A percentile compares a stretch with the other conserved stretches of the same genome.
These are phyloP conservation scores for Apogon talboti DNA, from an alignment of 2,797 vertebrate species.

Conservation along the genomic window DNA sequence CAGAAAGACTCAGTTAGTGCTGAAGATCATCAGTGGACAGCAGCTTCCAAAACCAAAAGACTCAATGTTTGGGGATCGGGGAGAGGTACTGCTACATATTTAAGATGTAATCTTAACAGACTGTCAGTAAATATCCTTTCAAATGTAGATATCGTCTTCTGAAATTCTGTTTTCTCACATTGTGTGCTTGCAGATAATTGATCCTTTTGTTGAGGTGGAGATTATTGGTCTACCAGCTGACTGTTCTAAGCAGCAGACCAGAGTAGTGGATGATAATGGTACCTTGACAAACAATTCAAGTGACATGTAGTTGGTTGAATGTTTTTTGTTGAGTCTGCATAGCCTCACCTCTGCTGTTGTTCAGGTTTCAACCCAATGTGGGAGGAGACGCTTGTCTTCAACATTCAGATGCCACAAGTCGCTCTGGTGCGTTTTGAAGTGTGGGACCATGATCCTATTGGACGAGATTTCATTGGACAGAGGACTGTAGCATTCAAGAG, in stretches of 20 bases:
- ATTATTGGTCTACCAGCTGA: slow-evolving; percentile 93
- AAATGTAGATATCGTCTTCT: neutral
- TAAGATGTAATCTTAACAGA: neutral
- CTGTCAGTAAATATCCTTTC: neutral
- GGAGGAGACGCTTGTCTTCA: slow-evolving; percentile 96
- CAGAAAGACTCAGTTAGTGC: slow-evolving; percentile 91
- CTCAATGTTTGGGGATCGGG: slow-evolving; percentile 96
- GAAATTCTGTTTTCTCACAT: neutral
- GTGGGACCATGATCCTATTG: slow-evolving; percentile 96
- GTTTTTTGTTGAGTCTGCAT: neutral
- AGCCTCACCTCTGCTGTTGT: slow-evolving; percentile 3
- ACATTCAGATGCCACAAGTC: slow-evolving; percentile 91
- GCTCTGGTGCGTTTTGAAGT: slow-evolving; percentile 94
- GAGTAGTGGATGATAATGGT: slow-evolving; percentile 97
- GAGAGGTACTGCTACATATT: slow-evolving; percentile 85
- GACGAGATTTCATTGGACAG: slow-evolving; percentile 95
- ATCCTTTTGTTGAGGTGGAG: slow-evolving; percentile 98
- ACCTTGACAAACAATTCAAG: slow-evolving; percentile 13
- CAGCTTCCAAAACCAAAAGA: slow-evolving; percentile 96
- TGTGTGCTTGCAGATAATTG: slow-evolving; percentile 89
- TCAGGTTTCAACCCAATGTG: slow-evolving; percentile 97
- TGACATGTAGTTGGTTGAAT: neutral
- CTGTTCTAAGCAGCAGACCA: slow-evolving; percentile 93
- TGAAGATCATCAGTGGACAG: slow-evolving; percentile 96
- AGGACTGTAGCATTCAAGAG: slow-evolving; percentile 93